Evolutionary conservation across 2,888 invertebrate species (phyloP).

Genomic region (Falcaria lacertinaria): DNA sequence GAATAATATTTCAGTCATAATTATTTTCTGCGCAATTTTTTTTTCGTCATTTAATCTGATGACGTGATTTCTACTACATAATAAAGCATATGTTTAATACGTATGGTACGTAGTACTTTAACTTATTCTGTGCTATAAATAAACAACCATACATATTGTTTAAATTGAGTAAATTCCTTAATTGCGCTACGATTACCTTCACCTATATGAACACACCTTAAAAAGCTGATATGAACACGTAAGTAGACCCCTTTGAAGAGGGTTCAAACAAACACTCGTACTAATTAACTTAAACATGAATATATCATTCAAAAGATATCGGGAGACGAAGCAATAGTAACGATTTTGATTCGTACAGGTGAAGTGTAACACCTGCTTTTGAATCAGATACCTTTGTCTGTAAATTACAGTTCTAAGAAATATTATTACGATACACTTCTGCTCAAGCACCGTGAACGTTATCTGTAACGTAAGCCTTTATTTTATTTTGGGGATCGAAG

Average conservation of each 20-base stretch:
- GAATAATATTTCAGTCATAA: too few relatives aligned
- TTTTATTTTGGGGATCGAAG: neutral
- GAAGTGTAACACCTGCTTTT: conserved; percentile 24
- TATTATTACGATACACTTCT: neutral
- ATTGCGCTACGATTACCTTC: neutral
- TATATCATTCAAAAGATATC: conserved; percentile 12
- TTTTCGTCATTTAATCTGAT: too few relatives aligned
- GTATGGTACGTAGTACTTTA: too few relatives aligned
- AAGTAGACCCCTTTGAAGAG: conserved; percentile 8
- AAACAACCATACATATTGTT: too few relatives aligned
- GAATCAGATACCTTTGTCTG: conserved; percentile 15
- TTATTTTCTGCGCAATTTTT: too few relatives aligned
- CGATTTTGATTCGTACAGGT: conserved; percentile 28
- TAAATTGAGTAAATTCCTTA: too few relatives aligned
- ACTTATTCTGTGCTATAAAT: too few relatives aligned
- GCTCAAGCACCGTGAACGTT: neutral
- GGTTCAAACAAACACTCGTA: conserved; percentile 9
- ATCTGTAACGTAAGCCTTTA: neutral
- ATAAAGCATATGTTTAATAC: too few relatives aligned
- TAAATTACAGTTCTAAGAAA: neutral
- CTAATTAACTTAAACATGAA: conserved; percentile 18
- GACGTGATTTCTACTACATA: too few relatives aligned
- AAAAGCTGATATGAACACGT: conserved; percentile 4
- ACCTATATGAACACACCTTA: conserved; percentile 4
- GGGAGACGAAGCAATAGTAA: conserved; percentile 1